phyloP scores from a whole-genome alignment of 2,113 vertebrate species.

The Channa argus region DNA sequence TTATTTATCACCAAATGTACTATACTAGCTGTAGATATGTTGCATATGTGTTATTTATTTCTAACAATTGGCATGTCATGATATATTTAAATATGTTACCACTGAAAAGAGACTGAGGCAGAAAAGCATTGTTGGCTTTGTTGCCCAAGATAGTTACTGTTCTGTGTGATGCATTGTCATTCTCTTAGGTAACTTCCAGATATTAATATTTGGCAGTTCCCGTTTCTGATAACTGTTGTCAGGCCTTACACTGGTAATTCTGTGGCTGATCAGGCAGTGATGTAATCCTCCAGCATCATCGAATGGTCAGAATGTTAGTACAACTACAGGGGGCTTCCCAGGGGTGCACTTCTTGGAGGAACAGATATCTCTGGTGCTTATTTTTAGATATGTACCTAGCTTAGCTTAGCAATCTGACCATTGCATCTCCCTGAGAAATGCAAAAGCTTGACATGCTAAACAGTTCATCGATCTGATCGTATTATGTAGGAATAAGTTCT shows the following conservation, averaged over 20 bases:
- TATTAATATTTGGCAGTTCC: constrained; percentile 37
- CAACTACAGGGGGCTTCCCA: constrained; percentile 37
- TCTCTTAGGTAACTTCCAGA: not conserved
- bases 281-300: constrained; percentile 45
- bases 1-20: too few species aligned
- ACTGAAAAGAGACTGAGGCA: too few species aligned
- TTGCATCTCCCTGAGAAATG: constrained; percentile 10
- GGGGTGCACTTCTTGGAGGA: constrained; percentile 33
- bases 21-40: too few species aligned
- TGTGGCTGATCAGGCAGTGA: constrained; percentile 36
- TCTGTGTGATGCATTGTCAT: constrained; percentile 1
- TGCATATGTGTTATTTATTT: too few species aligned
- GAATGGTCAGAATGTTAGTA: constrained; percentile 43
- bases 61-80: too few species aligned
- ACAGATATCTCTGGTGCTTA: constrained; percentile 10
- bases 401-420: not conserved
- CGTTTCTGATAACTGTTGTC: not conserved
- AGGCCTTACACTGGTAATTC: constrained; percentile 33
- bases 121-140: too few species aligned
- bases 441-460: not conserved
- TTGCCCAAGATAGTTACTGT: not conserved
- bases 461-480: not conserved
- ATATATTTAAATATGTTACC: too few species aligned
- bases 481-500: not conserved
- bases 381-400: constrained; percentile 19